Evolutionary conservation across 1,140 invertebrate genomes (phyloP).

Genomic region (Muscidifurax raptorellus): DNA sequence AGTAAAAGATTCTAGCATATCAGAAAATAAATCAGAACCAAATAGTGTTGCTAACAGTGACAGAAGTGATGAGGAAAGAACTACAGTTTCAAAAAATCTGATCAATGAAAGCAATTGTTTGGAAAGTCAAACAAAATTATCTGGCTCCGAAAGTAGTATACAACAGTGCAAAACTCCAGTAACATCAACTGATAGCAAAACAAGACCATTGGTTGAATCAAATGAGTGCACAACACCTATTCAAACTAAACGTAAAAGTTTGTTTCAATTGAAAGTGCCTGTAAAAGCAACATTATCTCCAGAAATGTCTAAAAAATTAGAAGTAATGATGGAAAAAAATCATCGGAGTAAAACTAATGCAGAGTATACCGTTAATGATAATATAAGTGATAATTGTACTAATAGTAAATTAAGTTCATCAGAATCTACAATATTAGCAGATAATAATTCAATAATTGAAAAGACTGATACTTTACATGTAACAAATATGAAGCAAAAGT

Average conservation of each 20-base stretch:
- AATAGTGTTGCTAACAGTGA: not conserved
- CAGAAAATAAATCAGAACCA: not conserved
- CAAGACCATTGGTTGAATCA: not conserved
- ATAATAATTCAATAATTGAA: not conserved
- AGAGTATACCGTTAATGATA: not conserved
- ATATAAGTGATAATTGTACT: not conserved
- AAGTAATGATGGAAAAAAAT: slow-evolving; percentile 62
- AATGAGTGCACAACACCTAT: not conserved
- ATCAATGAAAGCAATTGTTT: not conserved
- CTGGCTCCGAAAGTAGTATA: no score
- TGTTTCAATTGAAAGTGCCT: slow-evolving; percentile 66
- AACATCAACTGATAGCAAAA: not conserved
- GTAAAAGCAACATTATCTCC: slow-evolving; percentile 60
- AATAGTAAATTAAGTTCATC: not conserved
- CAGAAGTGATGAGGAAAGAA: not conserved
- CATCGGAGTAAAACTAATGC: slow-evolving; percentile 39
- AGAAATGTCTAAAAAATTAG: slow-evolving; percentile 61
- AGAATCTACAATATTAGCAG: not conserved
- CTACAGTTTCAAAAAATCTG: not conserved
- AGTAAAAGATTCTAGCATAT: slow-evolving; percentile 53
- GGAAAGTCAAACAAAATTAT: not conserved
- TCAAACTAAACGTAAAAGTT: slow-evolving; percentile 53
- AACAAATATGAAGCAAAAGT: not conserved
- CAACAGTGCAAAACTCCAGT: not conserved
- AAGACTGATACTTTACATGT: not conserved